Conservation (phyloP, 2,113 vertebrate genomes). For the Microcebus murinus region DNA sequence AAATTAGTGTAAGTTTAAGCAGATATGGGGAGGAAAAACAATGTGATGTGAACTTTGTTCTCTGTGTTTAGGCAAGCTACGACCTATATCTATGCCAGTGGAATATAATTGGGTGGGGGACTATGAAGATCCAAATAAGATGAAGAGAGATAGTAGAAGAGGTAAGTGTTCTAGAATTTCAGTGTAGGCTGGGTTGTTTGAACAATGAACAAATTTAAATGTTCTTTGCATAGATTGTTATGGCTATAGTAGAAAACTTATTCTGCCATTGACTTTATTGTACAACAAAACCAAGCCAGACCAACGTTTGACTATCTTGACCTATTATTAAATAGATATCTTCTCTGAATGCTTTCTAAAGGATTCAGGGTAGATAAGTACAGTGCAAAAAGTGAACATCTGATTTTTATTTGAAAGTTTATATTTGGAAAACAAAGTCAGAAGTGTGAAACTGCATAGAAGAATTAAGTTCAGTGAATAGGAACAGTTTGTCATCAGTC, state of each 20-base stretch:
- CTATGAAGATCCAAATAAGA: conserved; percentile 97
- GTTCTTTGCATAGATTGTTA: conserved; percentile 69
- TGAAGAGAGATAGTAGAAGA: conserved; percentile 98
- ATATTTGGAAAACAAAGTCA: conserved; percentile 71
- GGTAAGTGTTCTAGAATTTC: conserved; percentile 90
- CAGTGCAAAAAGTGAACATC: conserved; percentile 30
- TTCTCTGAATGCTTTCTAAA: conserved; percentile 54
- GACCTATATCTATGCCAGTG: conserved; percentile 99
- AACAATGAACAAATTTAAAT: conserved; percentile 67
- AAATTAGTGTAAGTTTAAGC: conserved; percentile 69
- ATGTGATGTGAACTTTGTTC: conserved; percentile 84
- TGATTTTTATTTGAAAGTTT: conserved; percentile 52
- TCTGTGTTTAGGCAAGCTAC: conserved; percentile 92
- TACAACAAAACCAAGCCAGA: conserved; percentile 52
- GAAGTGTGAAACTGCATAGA: conserved; percentile 79
- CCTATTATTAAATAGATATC: conserved; percentile 43
- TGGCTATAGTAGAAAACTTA: conserved; percentile 47
- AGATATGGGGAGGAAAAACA: conserved; percentile 75
- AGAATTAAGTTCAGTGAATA: conserved; percentile 52
- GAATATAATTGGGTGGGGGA: conserved; percentile 99
- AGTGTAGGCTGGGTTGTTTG: conserved; percentile 80
- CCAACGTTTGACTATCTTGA: conserved; percentile 49
- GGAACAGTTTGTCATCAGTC: conserved; percentile 47
- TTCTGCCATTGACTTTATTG: conserved; percentile 37
- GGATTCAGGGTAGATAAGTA: conserved; percentile 51